A percentile compares a stretch with the other conserved stretches of the same genome.
These are phyloP conservation scores for Rutpela maculata DNA, from an alignment of 2,888 invertebrate genomes.

Conservation along the genomic window DNA sequence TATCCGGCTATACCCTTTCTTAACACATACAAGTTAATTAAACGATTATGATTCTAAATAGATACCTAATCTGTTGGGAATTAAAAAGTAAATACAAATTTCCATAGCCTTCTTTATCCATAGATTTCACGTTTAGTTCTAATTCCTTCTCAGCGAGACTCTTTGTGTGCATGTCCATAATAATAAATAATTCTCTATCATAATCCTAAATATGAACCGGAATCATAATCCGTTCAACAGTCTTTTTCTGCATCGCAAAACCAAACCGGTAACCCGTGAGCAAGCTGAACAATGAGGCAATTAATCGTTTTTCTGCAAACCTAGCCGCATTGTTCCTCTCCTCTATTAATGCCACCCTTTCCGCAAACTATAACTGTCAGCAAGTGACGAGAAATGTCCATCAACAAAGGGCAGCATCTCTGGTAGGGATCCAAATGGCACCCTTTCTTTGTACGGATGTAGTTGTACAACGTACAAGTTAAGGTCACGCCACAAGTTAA, in stretches of 20 bases:
- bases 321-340: conserved; percentile 42
- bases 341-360: conserved; percentile 40
- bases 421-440: conserved; percentile 6
- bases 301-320: conserved; percentile 54
- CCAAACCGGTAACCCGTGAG: conserved; percentile 30
- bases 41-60: too few species aligned
- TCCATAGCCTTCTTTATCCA: too few species aligned
- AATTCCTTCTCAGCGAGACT: neutral
- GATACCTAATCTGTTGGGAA: too few species aligned
- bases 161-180: neutral
- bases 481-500: conserved; percentile 68
- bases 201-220: neutral
- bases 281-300: conserved; percentile 34
- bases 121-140: too few species aligned
- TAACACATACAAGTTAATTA: too few species aligned
- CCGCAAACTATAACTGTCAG: conserved; percentile 60
- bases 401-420: conserved; percentile 40
- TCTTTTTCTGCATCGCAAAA: conserved; percentile 18
- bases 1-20: too few species aligned
- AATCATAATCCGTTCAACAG: conserved; percentile 13
- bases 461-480: conserved; percentile 34
- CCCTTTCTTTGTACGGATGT: conserved; percentile 29
- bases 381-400: conserved; percentile 59
- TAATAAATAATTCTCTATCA: conserved; percentile 3
- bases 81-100: too few species aligned